Evolutionary conservation across 2,113 vertebrate genomes (phyloP).

Genomic region (Seriola rivoliana): DNA sequence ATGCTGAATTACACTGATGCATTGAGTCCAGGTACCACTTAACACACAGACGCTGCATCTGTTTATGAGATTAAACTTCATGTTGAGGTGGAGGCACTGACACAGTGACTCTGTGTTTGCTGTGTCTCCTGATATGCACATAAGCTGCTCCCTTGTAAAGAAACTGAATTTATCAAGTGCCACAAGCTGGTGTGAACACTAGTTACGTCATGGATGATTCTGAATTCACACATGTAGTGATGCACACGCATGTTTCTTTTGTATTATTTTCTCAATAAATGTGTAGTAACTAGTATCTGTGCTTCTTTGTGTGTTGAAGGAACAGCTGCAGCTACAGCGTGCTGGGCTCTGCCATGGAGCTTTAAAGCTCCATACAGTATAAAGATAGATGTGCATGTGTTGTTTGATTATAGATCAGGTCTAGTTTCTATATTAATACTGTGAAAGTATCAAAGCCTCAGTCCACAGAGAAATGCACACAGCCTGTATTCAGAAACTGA

Average conservation of each 20-base stretch:
- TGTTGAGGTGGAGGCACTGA: not conserved
- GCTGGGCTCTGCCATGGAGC: not conserved
- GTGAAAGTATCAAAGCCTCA: too few species aligned
- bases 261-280: slow-evolving; percentile 61
- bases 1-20: not conserved
- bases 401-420: too few species aligned
- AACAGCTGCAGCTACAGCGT: too few species aligned
- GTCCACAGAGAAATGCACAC: too few species aligned
- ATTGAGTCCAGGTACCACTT: not conserved
- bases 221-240: slow-evolving; percentile 27
- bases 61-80: slow-evolving; percentile 35
- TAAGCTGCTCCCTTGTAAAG: slow-evolving; percentile 26
- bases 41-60: not conserved
- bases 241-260: not conserved
- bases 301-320: slow-evolving; percentile 14
- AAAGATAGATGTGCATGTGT: too few species aligned
- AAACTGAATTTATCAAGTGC: slow-evolving; percentile 61
- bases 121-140: not conserved
- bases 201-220: slow-evolving; percentile 18
- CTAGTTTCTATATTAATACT: too few species aligned
- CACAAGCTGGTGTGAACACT: slow-evolving; percentile 51
- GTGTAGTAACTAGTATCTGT: not conserved
- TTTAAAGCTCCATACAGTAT: too few species aligned
- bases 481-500: too few species aligned
- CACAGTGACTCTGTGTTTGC: not conserved